Evolutionary conservation across 2,888 invertebrate species (phyloP), one percentile per base, ranked within the genome.

Genomic region (Agrotis clavis): DNA sequence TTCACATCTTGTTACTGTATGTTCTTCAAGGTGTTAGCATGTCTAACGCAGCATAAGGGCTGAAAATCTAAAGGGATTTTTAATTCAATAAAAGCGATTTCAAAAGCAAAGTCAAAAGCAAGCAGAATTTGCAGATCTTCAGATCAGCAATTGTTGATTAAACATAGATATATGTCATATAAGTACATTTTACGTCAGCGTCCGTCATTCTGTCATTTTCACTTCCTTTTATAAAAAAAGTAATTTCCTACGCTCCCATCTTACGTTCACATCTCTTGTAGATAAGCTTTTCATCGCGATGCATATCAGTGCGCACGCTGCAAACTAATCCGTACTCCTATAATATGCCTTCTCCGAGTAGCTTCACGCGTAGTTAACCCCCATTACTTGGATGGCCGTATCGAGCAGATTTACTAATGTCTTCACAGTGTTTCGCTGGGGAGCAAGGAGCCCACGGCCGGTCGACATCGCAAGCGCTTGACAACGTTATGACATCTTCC

Each of bases 381-480:
- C 65, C 69, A 85, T 86, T 79, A 81, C 59, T 69, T 54, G 61
- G 72, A 71, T 69, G 59, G 66, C 66, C 63, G 70, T 81, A 78
- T 84, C 56, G 68, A 80, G 74, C 35, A 59, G 62, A 67, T 75
- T 81, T 83, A 77, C 72, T 79, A 84, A 76, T 74, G 79, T 79
- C 75, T 82, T 79, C 76, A 82, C 77, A 68, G 67, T 81, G 81
- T 88, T 86, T 89, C 88, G 81, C 74, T 81, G 77, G 73, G 63
- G 72, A 83, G 68, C 84, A 92, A 90, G 79, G 85, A 90, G 90
- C 79, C 89, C 92, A 92, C 90, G 92, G 93, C 83, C 92, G 85
- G 74, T 74, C 67, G 59, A 56, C 72, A 61, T 59, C 76, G 89
- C 87, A 86, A 86, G 84, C 83, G 81, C 83, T 81, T 88, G 90